phyloP scores from a whole-genome alignment of 1,140 invertebrate genomes.

The Drosophila punjabiensis region DNA sequence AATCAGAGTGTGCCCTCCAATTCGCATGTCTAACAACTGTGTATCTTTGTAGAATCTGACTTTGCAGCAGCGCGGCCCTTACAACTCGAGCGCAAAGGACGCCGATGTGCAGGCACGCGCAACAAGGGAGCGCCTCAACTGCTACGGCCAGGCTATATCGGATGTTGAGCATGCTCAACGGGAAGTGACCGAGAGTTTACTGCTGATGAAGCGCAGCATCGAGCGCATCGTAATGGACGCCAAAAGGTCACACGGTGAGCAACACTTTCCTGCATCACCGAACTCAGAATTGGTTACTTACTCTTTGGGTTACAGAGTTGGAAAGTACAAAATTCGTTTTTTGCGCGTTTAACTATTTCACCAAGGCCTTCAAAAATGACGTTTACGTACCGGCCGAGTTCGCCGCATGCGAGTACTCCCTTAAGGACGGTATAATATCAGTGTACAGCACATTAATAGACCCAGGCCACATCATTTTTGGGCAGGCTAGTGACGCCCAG shows the following conservation, averaged over 20 bases:
- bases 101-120: background rate
- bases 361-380: conserved; percentile 34
- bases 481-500: conserved; percentile 58
- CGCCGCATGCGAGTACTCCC: conserved; percentile 61
- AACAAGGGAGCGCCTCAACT: conserved; percentile 40
- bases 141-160: conserved; percentile 40
- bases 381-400: conserved; percentile 78
- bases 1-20: background rate
- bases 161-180: conserved; percentile 37
- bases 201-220: conserved; percentile 61
- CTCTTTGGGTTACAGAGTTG: conserved; percentile 36
- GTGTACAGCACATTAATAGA: conserved; percentile 67
- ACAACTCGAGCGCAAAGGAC: conserved; percentile 44
- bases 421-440: conserved; percentile 57
- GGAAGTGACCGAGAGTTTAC: conserved; percentile 10
- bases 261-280: background rate
- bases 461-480: conserved; percentile 68
- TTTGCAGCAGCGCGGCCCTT: conserved; percentile 50
- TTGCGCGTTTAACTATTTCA: conserved; percentile 72
- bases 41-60: conserved; percentile 42
- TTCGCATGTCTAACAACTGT: background rate
- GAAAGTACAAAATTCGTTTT: conserved; percentile 60
- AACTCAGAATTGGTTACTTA: background rate
- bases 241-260: conserved; percentile 47
- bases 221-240: conserved; percentile 51